Conservation (phyloP, 1,140 invertebrate genomes). For the Campoletis sonorensis region DNA sequence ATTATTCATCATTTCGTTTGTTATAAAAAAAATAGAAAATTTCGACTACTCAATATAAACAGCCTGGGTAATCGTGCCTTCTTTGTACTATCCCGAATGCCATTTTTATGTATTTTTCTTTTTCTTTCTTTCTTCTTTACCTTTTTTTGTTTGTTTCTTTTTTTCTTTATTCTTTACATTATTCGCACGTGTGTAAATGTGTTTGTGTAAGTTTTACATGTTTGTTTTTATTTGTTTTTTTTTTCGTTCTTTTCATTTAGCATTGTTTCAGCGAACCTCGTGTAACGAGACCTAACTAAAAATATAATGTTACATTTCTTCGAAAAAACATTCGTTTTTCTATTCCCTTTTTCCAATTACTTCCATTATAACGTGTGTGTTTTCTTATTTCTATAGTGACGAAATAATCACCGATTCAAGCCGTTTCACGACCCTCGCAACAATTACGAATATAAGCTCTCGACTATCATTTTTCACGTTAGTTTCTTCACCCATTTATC, state of each 20-base stretch:
- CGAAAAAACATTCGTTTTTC: conserved; percentile 60
- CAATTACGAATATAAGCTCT: conserved; percentile 38
- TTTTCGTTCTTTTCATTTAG: conserved; percentile 27
- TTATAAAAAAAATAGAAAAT: conserved; percentile 78
- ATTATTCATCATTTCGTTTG: conserved; percentile 67
- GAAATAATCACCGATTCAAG: conserved; percentile 62
- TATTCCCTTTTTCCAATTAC: not conserved
- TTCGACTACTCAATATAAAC: conserved; percentile 74
- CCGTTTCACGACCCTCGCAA: conserved; percentile 63
- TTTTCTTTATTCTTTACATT: conserved; percentile 31
- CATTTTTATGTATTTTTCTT: conserved; percentile 70
- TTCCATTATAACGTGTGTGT: not conserved
- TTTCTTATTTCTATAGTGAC: conserved; percentile 61
- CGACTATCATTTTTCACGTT: not conserved
- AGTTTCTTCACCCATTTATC: too few species aligned
- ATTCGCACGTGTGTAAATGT: conserved; percentile 23
- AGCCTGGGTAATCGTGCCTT: conserved; percentile 68
- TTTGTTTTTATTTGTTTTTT: conserved; percentile 10
- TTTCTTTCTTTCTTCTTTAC: conserved; percentile 48
- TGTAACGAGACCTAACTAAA: conserved; percentile 49
- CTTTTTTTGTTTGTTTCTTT: too few species aligned
- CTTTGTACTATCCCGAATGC: conserved; percentile 77
- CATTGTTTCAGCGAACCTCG: conserved; percentile 26
- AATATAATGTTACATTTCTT: conserved; percentile 49
- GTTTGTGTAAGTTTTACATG: not conserved